phyloP scores from a whole-genome alignment of 2,888 invertebrate genomes.

The Eudemis profundana region DNA sequence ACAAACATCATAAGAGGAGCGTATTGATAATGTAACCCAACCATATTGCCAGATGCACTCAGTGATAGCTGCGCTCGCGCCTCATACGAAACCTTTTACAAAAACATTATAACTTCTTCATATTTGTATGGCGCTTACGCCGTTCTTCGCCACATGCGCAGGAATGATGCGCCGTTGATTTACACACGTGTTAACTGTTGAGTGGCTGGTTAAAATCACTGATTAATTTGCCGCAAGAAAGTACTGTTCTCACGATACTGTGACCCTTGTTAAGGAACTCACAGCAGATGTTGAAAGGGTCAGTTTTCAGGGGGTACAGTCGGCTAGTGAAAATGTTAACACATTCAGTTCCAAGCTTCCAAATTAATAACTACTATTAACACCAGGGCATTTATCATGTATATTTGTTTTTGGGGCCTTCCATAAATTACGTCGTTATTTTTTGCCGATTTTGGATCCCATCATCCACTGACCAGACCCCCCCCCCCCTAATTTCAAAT shows the following conservation, averaged over 20 bases:
- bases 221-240: slow-evolving; percentile 37
- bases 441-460: too few species aligned
- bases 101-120: background rate
- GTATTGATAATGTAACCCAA: slow-evolving; percentile 9
- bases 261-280: slow-evolving; percentile 20
- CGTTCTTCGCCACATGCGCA: background rate
- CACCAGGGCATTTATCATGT: too few species aligned
- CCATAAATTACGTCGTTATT: too few species aligned
- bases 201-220: slow-evolving; percentile 40
- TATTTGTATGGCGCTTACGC: background rate
- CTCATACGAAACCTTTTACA: too few species aligned
- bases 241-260: slow-evolving; percentile 36
- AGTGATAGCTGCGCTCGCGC: slow-evolving; percentile 36
- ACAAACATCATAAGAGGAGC: slow-evolving; percentile 21
- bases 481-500: too few species aligned
- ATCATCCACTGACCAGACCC: too few species aligned
- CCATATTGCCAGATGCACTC: slow-evolving; percentile 35
- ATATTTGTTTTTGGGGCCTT: too few species aligned
- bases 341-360: too few species aligned
- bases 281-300: background rate
- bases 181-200: slow-evolving; percentile 41
- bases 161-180: slow-evolving; percentile 29
- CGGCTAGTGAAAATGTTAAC: background rate
- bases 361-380: too few species aligned
- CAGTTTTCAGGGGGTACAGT: background rate